Percentiles rank a stretch among this genome's conserved stretches.
These are phyloP conservation scores for Drosophila picticornis DNA, from an alignment of 2,888 invertebrate species.

Conservation along the genomic window DNA sequence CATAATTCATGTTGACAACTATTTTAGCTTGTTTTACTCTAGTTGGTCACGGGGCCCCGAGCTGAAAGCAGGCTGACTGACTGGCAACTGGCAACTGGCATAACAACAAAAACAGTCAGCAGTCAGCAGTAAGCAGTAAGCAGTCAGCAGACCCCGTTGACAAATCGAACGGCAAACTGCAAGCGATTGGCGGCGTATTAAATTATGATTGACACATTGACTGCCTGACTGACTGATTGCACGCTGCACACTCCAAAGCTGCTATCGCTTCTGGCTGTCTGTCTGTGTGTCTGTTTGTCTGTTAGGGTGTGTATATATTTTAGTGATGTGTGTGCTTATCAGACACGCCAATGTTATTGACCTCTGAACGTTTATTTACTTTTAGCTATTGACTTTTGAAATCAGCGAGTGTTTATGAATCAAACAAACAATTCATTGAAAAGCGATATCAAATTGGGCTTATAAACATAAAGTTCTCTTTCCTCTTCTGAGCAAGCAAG, in stretches of 20 bases:
- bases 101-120: not conserved
- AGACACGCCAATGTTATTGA: slow-evolving; percentile 61
- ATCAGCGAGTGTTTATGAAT: slow-evolving; percentile 27
- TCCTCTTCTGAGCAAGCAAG: not conserved
- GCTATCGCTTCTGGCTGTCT: slow-evolving; percentile 5
- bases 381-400: slow-evolving; percentile 47
- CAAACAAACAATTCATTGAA: slow-evolving; percentile 23
- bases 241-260: slow-evolving; percentile 16
- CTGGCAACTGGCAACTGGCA: not conserved
- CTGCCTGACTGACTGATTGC: slow-evolving; percentile 54
- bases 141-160: slow-evolving; percentile 36
- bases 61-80: not conserved
- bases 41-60: slow-evolving; percentile 57
- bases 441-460: not conserved
- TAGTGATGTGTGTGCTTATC: slow-evolving; percentile 33
- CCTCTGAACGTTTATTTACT: slow-evolving; percentile 38
- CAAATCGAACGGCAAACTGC: slow-evolving; percentile 53
- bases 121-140: not conserved
- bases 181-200: slow-evolving; percentile 57
- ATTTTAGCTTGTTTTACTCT: slow-evolving; percentile 76
- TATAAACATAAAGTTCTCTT: not conserved
- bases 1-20: slow-evolving; percentile 81
- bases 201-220: slow-evolving; percentile 80
- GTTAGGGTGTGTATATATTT: not conserved
- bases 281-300: no score